Base-by-base conservation (phyloP, 2,113 vertebrate species). In the Salvelinus fontinalis region DNA sequence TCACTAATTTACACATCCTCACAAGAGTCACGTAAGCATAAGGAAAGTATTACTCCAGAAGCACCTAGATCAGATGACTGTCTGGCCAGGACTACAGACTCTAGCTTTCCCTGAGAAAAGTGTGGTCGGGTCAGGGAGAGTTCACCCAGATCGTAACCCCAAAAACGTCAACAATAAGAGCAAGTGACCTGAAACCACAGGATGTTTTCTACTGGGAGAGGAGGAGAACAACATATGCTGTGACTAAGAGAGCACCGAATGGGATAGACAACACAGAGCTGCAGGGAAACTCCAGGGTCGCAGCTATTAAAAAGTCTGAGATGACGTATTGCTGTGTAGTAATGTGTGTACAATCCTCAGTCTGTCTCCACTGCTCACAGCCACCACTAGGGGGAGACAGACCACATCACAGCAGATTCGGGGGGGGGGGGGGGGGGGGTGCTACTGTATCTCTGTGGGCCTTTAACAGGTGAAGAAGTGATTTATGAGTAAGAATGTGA, bases 201-300 rank as follows among this genome's bases (percentile, higher is more conserved):
- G 93, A 93, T 93, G 92, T 93, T 93, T 93, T 94, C 85, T 91
- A 85, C 86, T 86, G 83, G 81, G 87, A 87, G 84, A 84, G 81
- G 82, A 81, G 89, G 90, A 93, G 86, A 93, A 94, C 91, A 93
- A 92, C 90, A 89, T 87, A 86, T 83, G 86, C 89, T 84, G 80
- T 93, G 93, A 94, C 91, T 93, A 93, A 94, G 90, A 90, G 87
- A 84, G 82, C 89, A 89, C 84, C 78, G 77, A 91, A 86, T 87
- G 84, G 87, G 88, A 90, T 75, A 90, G 91, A 92, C 92, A 92
- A 92, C 91, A 89, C 86, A 88, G 83, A 79, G 72, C 85, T 87
- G 87, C 80, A 86, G 93, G 93, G 93, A 94, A 94, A 94, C 92
- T 94, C 93, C 93, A 92, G 89, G 92, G 91, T 91, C 92, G 88